Conservation (phyloP, 2,888 invertebrate genomes). For the Dendrolimus pini region DNA sequence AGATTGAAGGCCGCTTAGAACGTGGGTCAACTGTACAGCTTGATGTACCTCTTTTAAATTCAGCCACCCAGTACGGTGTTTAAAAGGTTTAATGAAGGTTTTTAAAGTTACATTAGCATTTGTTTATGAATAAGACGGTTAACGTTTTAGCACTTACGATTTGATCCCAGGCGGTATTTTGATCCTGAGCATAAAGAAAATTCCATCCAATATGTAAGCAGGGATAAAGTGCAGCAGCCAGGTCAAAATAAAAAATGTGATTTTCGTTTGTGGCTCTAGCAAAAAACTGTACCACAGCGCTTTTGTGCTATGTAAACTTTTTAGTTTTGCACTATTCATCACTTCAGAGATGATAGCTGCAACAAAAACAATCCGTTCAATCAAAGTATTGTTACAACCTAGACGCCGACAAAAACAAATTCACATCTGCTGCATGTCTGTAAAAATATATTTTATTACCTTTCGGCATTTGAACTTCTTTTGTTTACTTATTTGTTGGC, state of each 20-base stretch:
- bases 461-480: too few species aligned
- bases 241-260: constrained; percentile 75
- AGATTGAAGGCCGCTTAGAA: too few species aligned
- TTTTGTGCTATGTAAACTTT: constrained; percentile 6
- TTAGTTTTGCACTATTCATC: constrained; percentile 1
- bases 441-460: too few species aligned
- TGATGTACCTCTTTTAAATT: too few species aligned
- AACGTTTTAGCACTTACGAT: constrained; percentile 74
- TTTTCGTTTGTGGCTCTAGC: constrained; percentile 76
- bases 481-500: too few species aligned
- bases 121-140: not conserved
- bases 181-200: constrained; percentile 76
- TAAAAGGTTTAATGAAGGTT: constrained; percentile 1
- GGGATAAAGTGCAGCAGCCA: constrained; percentile 82
- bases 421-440: too few species aligned
- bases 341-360: constrained; percentile 2
- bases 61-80: not conserved
- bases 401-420: too few species aligned
- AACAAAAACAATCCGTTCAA: not conserved
- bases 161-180: constrained; percentile 51
- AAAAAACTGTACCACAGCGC: constrained; percentile 82
- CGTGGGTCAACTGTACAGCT: too few species aligned
- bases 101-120: constrained; percentile 21
- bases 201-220: constrained; percentile 81
- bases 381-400: too few species aligned